Conservation (phyloP, 1,140 invertebrate genomes). For the Cherax destructor region DNA sequence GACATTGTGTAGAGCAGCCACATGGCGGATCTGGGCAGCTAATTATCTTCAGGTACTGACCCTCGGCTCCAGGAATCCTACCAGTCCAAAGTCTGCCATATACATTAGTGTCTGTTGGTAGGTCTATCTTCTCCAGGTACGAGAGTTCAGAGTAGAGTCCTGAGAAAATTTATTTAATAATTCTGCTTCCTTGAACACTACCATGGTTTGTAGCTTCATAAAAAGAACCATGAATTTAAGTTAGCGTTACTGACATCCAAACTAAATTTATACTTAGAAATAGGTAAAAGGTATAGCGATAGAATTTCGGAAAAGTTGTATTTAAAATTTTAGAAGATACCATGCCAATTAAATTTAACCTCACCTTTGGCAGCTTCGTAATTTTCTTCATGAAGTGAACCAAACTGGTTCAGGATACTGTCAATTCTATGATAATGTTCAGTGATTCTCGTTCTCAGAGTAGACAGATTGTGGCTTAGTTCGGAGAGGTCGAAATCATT, state of each 20-base stretch:
- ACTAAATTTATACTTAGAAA: neutral
- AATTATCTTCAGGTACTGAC: slow-evolving; percentile 2
- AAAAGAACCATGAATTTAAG: too few relatives aligned
- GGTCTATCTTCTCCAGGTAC: neutral
- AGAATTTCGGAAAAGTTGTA: too few relatives aligned
- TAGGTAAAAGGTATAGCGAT: too few relatives aligned
- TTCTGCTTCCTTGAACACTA: neutral
- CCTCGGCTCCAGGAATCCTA: neutral
- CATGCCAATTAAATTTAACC: too few relatives aligned
- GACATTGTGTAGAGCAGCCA: slow-evolving; percentile 14
- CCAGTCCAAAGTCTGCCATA: slow-evolving; percentile 24
- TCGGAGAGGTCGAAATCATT: neutral
- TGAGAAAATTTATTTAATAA: neutral
- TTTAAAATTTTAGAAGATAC: too few relatives aligned
- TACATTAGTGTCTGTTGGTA: slow-evolving; percentile 1
- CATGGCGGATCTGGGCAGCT: slow-evolving; percentile 11
- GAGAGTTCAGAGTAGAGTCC: slow-evolving; percentile 26
- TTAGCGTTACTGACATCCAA: too few relatives aligned
- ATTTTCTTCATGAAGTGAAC: slow-evolving; percentile 20
- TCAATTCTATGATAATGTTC: neutral
- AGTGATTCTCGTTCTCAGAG: neutral
- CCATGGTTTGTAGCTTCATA: too few relatives aligned
- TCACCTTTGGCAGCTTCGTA: slow-evolving; percentile 30
- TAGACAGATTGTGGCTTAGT: neutral
- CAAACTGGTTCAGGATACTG: slow-evolving; percentile 24